Conservation (phyloP, 2,113 vertebrate species). For the Ctenomys sociabilis region DNA sequence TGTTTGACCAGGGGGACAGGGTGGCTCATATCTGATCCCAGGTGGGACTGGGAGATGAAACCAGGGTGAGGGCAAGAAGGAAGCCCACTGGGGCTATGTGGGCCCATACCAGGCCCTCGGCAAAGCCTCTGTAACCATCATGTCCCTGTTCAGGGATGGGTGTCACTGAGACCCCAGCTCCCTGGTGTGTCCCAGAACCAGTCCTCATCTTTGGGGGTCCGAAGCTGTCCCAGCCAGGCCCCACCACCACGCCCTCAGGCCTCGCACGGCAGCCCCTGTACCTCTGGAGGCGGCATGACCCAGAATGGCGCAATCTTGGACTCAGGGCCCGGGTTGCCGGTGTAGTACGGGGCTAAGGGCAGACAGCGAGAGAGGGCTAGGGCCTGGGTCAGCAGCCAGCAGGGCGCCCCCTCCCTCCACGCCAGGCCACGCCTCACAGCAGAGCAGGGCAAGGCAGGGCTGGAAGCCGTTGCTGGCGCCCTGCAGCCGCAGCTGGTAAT, state of each 20-base stretch:
- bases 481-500: slow-evolving; percentile 96
- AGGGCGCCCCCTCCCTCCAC: accelerated
- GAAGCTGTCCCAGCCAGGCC: not conserved
- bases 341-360: slow-evolving; percentile 92
- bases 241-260: not conserved
- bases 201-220: accelerated
- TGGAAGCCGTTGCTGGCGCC: slow-evolving; percentile 96
- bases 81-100: not conserved
- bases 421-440: slow-evolving; percentile 84
- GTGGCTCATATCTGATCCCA: not conserved
- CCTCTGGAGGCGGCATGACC: slow-evolving; percentile 97
- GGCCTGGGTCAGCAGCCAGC: accelerated
- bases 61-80: no score
- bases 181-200: not conserved
- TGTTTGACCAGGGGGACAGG: not conserved
- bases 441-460: slow-evolving; percentile 96
- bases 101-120: not conserved
- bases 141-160: not conserved
- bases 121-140: accelerated
- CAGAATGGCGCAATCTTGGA: slow-evolving; percentile 97
- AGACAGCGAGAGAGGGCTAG: not conserved
- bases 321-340: slow-evolving; percentile 92
- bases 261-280: slow-evolving; percentile 66
- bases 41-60: not conserved
- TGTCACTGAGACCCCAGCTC: not conserved